These are phyloP conservation scores for Notechis scutatus DNA, from an alignment of 2,113 vertebrate species.

Conservation along the genomic window DNA sequence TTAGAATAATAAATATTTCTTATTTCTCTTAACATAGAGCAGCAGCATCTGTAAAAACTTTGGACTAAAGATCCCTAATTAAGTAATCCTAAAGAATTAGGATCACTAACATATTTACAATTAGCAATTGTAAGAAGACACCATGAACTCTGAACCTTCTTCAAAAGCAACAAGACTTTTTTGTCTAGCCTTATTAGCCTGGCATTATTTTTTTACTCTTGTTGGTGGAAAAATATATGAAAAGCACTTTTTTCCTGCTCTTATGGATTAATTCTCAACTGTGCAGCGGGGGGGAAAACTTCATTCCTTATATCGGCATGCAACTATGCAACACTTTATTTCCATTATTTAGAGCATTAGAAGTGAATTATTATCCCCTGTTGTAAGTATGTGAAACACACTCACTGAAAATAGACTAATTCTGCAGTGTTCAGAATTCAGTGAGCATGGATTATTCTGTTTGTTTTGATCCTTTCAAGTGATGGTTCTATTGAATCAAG, in stretches of 20 bases:
- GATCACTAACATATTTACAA: slow-evolving; percentile 55
- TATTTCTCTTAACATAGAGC: slow-evolving; percentile 64
- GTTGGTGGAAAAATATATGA: background rate
- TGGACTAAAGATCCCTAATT: slow-evolving; percentile 48
- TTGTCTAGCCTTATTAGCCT: background rate
- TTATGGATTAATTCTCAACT: slow-evolving; percentile 20
- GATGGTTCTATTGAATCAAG: slow-evolving; percentile 1
- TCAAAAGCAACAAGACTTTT: slow-evolving; percentile 8
- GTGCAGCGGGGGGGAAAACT: background rate
- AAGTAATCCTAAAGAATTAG: slow-evolving; percentile 54
- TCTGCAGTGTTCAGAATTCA: slow-evolving; percentile 32
- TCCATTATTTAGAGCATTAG: slow-evolving; percentile 24
- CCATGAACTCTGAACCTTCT: slow-evolving; percentile 48
- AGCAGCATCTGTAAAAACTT: slow-evolving; percentile 57
- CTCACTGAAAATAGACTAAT: slow-evolving; percentile 20
- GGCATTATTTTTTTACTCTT: background rate
- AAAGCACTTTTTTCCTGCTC: slow-evolving; percentile 6
- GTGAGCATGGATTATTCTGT: slow-evolving; percentile 28
- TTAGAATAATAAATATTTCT: slow-evolving; percentile 77
- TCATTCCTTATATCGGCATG: slow-evolving; percentile 13
- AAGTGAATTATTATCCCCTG: background rate
- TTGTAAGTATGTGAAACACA: background rate
- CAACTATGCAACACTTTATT: background rate
- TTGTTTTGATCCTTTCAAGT: slow-evolving; percentile 28
- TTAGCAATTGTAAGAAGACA: slow-evolving; percentile 38